Conservation (phyloP, 2,113 vertebrate genomes). For the Lophius piscatorius region DNA sequence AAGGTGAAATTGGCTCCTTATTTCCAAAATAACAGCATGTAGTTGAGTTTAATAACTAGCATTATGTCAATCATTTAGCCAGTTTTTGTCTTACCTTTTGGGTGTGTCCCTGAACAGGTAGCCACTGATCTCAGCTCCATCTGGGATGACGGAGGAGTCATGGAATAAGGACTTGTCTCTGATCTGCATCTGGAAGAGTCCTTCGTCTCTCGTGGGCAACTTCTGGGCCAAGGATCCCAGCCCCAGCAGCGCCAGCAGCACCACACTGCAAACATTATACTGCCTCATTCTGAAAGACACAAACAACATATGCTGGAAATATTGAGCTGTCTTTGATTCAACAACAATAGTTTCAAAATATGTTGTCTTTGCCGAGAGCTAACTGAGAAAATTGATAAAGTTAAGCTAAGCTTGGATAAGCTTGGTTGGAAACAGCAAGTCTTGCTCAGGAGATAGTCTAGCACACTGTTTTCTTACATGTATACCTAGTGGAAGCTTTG, state of each 20-base stretch:
- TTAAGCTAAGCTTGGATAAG: no score
- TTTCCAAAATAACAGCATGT: not conserved
- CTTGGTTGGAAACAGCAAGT: no score
- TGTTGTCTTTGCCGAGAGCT: no score
- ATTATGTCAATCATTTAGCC: not conserved
- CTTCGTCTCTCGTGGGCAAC: conserved; percentile 94
- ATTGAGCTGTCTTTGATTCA: no score
- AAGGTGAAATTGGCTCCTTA: conserved; percentile 2
- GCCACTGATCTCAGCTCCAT: conserved; percentile 95
- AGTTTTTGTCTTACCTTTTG: conserved; percentile 84
- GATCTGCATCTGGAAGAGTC: conserved; percentile 98
- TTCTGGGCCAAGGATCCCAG: conserved; percentile 85
- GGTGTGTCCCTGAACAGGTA: conserved; percentile 96
- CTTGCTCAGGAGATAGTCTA: no score
- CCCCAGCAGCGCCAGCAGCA: conserved; percentile 79
- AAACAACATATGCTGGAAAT: not conserved
- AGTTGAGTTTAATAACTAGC: conserved; percentile 2
- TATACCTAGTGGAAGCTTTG: no score
- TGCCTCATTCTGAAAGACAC: conserved; percentile 86
- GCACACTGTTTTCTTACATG: no score
- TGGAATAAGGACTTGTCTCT: conserved; percentile 92
- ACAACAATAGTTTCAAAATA: no score
- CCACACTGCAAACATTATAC: conserved; percentile 66
- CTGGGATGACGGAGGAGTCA: conserved; percentile 92
- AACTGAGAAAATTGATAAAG: no score